Evolutionary conservation across 2,888 invertebrate species (phyloP).

Genomic region (Amblyjoppa fuscipennis): DNA sequence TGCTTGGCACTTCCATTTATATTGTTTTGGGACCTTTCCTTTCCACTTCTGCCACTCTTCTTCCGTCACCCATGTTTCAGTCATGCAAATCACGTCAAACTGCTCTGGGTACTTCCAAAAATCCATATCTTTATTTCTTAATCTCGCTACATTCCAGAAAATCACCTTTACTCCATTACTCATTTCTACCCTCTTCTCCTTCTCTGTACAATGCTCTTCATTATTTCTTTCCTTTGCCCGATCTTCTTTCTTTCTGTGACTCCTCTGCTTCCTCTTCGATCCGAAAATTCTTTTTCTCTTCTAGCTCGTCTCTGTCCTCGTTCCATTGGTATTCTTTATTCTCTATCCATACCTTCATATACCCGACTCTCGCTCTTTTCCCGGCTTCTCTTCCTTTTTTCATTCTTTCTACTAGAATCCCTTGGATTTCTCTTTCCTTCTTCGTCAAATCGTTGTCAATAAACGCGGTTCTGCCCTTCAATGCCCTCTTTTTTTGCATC

Average conservation of each 20-base stretch:
- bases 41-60: constrained; percentile 32
- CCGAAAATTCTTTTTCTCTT: constrained; percentile 14
- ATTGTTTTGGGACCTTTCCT: constrained; percentile 6
- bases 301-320: constrained; percentile 15
- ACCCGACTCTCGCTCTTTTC: constrained; percentile 2
- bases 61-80: constrained; percentile 45
- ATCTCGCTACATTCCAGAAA: constrained; percentile 43
- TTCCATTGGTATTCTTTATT: constrained; percentile 35
- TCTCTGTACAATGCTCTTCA: neutral
- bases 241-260: neutral
- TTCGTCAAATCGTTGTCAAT: constrained; percentile 33
- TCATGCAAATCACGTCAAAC: constrained; percentile 23
- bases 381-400: neutral
- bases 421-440: constrained; percentile 43
- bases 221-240: neutral
- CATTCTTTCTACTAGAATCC: constrained; percentile 8
- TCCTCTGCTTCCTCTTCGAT: neutral
- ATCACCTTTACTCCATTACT: constrained; percentile 24
- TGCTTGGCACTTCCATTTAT: constrained; percentile 15
- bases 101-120: constrained; percentile 7
- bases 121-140: constrained; percentile 29
- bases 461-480: constrained; percentile 1
- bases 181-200: constrained; percentile 22
- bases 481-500: constrained; percentile 13
- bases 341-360: constrained; percentile 7